Evolutionary conservation across 2,113 vertebrate genomes (phyloP), one percentile per base, ranked within the genome.

Genomic region (Cynoglossus semilaevis): DNA sequence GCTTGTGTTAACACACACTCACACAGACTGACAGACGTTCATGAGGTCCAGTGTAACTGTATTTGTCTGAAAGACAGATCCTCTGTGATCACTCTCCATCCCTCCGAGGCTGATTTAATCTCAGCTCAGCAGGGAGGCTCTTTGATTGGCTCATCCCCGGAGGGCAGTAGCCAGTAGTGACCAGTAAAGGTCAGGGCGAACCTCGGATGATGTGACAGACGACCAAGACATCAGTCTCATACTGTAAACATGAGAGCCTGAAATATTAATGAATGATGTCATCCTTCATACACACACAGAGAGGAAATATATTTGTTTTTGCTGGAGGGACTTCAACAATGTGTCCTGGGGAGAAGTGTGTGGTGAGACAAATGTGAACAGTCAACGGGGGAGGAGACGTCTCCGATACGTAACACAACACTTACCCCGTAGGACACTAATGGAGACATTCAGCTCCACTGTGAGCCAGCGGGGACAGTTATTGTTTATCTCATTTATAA

Each of bases 191-290:
- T 74, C 61, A 63, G 47, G 53, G 43, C 74, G 29, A 52, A 77
- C 72, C 55, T 80, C 51, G 66, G 74, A 63, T n/a, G 49, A 63
- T 51, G 66, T 63, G 71, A 72, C 70, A 77, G 14, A 37, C 10
- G 49, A 53, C 53, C 46, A 47, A 48, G 51, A 59, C 58, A 44
- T 68, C n/a, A 10, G 63, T 62, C 72, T 70, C 40, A 60, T 60
- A 46, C 55, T 15, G 19, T 44, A 13, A 48, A 57, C 34, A 29
- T 5, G 17, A 17, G 18, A 36, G 15, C 52, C 8, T 80, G 60
- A 83, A 84, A 85, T 71, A 83, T 85, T 87, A 71, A 87, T 81
- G 76, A 72, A 38, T 47, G 68, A 58, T 64, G 62, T 77, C 37
- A 36, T 15, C 51, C 63, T 62, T 59, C 19, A 66, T 58, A 58